Percentiles rank a stretch among this genome's conserved stretches.
These are phyloP conservation scores for Andrena camellia DNA, from an alignment of 2,888 invertebrate species.

Conservation along the genomic window DNA sequence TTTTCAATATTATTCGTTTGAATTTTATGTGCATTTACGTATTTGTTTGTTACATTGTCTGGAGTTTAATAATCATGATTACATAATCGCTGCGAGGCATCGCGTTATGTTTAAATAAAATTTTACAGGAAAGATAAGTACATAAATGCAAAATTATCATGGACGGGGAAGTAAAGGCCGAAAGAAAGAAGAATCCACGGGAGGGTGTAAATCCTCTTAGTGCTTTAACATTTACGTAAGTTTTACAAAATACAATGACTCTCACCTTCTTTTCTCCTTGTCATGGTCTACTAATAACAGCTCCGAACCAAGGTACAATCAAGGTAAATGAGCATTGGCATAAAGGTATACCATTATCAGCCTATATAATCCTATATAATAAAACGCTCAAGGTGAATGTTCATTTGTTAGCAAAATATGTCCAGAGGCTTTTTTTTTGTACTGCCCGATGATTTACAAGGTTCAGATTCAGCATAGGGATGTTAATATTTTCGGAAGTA, in stretches of 20 bases:
- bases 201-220: constrained; percentile 86
- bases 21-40: background rate
- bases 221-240: constrained; percentile 87
- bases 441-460: no score
- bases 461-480: no score
- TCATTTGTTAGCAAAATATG: no score
- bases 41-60: background rate
- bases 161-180: constrained; percentile 79
- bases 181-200: constrained; percentile 86
- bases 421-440: no score
- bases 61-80: background rate
- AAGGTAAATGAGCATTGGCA: constrained; percentile 1
- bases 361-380: no score
- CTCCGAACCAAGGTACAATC: constrained; percentile 9
- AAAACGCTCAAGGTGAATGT: no score
- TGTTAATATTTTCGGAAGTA: no score
- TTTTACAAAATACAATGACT: constrained; percentile 36
- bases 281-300: constrained; percentile 15
- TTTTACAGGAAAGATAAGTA: constrained; percentile 26
- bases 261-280: background rate
- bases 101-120: background rate
- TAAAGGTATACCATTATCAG: constrained; percentile 29
- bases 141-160: constrained; percentile 61
- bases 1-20: background rate
- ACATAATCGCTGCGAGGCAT: background rate